Conservation (phyloP, 2,888 invertebrate species). For the Graphium colonna region DNA sequence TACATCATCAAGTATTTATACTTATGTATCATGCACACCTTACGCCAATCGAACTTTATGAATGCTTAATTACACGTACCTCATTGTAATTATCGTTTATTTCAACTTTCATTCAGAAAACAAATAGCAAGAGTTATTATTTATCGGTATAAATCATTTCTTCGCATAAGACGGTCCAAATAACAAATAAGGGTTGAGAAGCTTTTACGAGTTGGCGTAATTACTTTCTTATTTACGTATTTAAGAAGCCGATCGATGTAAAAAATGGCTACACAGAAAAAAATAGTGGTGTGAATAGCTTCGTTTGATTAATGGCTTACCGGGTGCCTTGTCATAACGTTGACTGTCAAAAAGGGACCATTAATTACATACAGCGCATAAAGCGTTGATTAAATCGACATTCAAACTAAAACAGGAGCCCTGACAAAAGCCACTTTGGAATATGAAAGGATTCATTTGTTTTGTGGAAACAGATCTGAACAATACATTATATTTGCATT, state of each 20-base stretch:
- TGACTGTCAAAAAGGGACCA: slow-evolving; percentile 34
- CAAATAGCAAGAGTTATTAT: not conserved
- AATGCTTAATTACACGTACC: not conserved
- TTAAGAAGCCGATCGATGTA: slow-evolving; percentile 10
- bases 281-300: slow-evolving; percentile 29
- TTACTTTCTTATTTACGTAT: slow-evolving; percentile 18
- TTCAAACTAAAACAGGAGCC: slow-evolving; percentile 16
- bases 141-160: not conserved
- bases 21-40: not conserved
- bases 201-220: not conserved
- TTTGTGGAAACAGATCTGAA: not conserved
- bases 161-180: not conserved
- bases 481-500: too few species aligned
- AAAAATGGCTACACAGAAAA: slow-evolving; percentile 17
- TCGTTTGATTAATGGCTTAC: slow-evolving; percentile 34
- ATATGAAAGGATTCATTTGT: slow-evolving; percentile 4
- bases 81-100: not conserved
- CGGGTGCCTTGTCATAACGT: slow-evolving; percentile 33
- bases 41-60: not conserved
- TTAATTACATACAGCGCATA: slow-evolving; percentile 29
- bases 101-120: not conserved
- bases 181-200: not conserved
- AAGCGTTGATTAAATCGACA: slow-evolving; percentile 21
- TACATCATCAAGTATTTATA: not conserved
- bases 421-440: slow-evolving; percentile 10